phyloP scores from a whole-genome alignment of 2,888 invertebrate genomes.

The Xestia sexstrigata region DNA sequence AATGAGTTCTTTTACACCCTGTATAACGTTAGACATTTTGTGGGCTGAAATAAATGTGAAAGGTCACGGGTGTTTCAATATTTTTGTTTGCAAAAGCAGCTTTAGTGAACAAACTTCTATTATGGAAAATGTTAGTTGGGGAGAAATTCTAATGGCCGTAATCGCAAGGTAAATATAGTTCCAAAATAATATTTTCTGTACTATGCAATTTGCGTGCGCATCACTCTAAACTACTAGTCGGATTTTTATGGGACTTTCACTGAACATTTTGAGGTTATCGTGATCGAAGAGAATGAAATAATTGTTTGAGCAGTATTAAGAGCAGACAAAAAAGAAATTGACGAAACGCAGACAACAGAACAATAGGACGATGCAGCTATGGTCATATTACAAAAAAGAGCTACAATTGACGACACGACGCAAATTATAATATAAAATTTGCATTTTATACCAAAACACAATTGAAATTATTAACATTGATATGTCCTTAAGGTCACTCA shows the following conservation, averaged over 20 bases:
- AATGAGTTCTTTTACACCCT: too few species aligned
- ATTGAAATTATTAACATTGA: constrained; percentile 52
- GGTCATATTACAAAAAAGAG: not conserved
- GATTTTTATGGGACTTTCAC: constrained; percentile 64
- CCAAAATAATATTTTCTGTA: constrained; percentile 20
- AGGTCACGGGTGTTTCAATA: constrained; percentile 31
- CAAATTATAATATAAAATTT: constrained; percentile 17
- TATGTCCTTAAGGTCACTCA: constrained; percentile 55
- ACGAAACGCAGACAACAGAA: not conserved
- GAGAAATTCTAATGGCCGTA: constrained; percentile 16
- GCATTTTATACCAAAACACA: constrained; percentile 30
- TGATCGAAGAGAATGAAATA: constrained; percentile 58
- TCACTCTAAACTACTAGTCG: constrained; percentile 41
- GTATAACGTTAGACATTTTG: constrained; percentile 26
- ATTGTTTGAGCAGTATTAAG: constrained; percentile 45
- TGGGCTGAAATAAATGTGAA: constrained; percentile 31
- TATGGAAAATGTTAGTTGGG: constrained; percentile 7
- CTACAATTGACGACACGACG: not conserved
- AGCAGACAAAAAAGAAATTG: constrained; percentile 31
- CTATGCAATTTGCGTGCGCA: constrained; percentile 43
- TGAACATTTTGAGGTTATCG: constrained; percentile 49
- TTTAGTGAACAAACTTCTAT: not conserved
- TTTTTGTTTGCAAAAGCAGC: constrained; percentile 24
- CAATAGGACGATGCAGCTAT: not conserved
- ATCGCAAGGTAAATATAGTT: constrained; percentile 35